These are phyloP conservation scores for Orius insidiosus DNA, from an alignment of 1,140 invertebrate genomes.

Conservation along the genomic window DNA sequence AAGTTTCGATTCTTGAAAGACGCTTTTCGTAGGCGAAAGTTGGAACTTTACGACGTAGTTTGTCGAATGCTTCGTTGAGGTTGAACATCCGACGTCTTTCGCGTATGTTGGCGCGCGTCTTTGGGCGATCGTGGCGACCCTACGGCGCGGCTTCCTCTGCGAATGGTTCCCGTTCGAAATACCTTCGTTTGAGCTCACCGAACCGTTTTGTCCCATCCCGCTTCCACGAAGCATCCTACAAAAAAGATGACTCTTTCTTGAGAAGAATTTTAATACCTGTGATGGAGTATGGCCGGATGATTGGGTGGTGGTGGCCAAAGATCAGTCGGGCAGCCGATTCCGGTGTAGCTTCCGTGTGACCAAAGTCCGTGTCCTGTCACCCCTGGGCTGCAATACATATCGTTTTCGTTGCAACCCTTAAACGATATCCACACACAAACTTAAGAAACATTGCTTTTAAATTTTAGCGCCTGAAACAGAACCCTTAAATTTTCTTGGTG, in stretches of 20 bases:
- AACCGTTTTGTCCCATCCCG: constrained; percentile 5
- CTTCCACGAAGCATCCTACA: constrained; percentile 11
- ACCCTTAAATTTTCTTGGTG: background rate
- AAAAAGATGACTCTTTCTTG: background rate
- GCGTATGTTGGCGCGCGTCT: constrained; percentile 79
- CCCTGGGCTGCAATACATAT: constrained; percentile 10
- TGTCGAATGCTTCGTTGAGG: constrained; percentile 93
- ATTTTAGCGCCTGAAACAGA: too few species aligned
- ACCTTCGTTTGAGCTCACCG: background rate
- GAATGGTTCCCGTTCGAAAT: constrained; percentile 6
- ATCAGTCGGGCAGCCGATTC: constrained; percentile 10
- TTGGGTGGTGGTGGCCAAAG: constrained; percentile 7
- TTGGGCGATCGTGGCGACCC: constrained; percentile 79
- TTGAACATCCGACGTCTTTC: constrained; percentile 93
- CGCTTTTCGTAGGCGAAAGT: constrained; percentile 98
- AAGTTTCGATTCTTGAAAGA: constrained; percentile 91
- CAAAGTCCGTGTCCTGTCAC: background rate
- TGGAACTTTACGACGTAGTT: constrained; percentile 80
- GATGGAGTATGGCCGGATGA: constrained; percentile 9
- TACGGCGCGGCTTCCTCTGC: constrained; percentile 59
- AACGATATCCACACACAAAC: background rate
- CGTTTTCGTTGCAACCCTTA: constrained; percentile 9
- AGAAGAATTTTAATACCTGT: constrained; percentile 3
- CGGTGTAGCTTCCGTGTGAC: constrained; percentile 9
- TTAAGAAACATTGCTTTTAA: constrained; percentile 2